Percentiles rank a stretch among this genome's conserved stretches.
phyloP scores from a whole-genome alignment of 2,888 invertebrate species.

The Drosophila peninsularis region DNA sequence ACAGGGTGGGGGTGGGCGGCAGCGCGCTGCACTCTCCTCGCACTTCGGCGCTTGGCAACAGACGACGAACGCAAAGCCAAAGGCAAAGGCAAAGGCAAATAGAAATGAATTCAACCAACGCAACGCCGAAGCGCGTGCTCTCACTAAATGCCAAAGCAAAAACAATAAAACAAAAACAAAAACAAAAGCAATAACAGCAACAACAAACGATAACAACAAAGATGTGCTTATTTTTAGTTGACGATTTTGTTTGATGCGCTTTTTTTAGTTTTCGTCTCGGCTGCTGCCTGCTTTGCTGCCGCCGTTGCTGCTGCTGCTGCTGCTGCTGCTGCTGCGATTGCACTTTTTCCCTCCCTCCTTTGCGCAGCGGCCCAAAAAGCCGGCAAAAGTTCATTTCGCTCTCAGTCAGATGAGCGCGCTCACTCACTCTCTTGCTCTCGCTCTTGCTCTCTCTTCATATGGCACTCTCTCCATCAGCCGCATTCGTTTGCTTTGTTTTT shows the following conservation, averaged over 20 bases:
- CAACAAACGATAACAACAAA: constrained; percentile 6
- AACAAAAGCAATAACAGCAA: constrained; percentile 7
- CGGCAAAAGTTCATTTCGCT: constrained; percentile 44
- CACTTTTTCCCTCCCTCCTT: constrained; percentile 16
- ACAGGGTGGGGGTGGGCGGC: not conserved
- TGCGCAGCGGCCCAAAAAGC: constrained; percentile 38
- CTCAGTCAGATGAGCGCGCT: not conserved
- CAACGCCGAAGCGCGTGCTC: constrained; percentile 17
- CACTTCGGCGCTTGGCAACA: constrained; percentile 53
- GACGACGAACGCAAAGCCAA: constrained; percentile 14
- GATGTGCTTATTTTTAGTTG: constrained; percentile 59
- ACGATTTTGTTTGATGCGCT: constrained; percentile 62
- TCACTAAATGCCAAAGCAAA: constrained; percentile 35
- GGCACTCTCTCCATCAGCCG: constrained; percentile 9
- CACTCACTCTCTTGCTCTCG: not conserved
- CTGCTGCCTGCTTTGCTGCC: constrained; percentile 8
- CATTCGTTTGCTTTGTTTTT: constrained; percentile 23
- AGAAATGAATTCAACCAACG: constrained; percentile 20
- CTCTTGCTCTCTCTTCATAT: not conserved
- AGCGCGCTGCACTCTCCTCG: constrained; percentile 28
- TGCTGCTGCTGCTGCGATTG: constrained; percentile 7
- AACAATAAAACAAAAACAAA: constrained; percentile 14
- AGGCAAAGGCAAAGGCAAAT: constrained; percentile 5
- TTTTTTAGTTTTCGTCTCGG: constrained; percentile 35
- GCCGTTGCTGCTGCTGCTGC: constrained; percentile 4